These are phyloP conservation scores for Crotalus viridis DNA, from an alignment of 2,113 vertebrate species.

Conservation along the genomic window DNA sequence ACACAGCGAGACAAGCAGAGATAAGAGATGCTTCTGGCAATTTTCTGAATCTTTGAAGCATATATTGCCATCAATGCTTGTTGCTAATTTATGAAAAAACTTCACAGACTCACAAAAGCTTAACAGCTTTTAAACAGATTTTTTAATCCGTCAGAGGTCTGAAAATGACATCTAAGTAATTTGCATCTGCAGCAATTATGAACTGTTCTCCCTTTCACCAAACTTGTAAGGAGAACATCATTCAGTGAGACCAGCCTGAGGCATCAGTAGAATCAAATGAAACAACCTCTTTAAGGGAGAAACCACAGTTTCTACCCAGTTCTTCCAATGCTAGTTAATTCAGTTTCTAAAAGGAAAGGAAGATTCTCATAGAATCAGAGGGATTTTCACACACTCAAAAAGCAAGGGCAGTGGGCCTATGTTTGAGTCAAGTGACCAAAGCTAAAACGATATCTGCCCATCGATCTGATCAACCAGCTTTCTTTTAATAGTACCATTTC, in stretches of 20 bases:
- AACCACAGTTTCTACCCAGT: background rate
- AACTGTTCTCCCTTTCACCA: background rate
- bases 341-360: background rate
- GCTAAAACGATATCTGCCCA: background rate
- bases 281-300: background rate
- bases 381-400: background rate
- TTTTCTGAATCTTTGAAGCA: background rate
- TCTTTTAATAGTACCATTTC: background rate
- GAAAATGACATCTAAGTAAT: background rate
- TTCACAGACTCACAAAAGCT: background rate
- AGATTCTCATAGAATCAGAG: background rate
- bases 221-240: background rate
- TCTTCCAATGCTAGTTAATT: background rate
- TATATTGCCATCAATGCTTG: background rate
- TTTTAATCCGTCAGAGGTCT: constrained; percentile 9
- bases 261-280: background rate
- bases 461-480: background rate
- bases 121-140: background rate
- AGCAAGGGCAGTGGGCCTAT: background rate
- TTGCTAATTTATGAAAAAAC: background rate
- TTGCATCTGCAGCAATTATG: background rate
- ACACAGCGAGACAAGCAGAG: background rate
- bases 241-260: background rate
- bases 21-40: background rate
- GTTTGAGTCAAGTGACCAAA: background rate